phyloP scores from a whole-genome alignment of 2,113 vertebrate species.

The Vidua macroura region DNA sequence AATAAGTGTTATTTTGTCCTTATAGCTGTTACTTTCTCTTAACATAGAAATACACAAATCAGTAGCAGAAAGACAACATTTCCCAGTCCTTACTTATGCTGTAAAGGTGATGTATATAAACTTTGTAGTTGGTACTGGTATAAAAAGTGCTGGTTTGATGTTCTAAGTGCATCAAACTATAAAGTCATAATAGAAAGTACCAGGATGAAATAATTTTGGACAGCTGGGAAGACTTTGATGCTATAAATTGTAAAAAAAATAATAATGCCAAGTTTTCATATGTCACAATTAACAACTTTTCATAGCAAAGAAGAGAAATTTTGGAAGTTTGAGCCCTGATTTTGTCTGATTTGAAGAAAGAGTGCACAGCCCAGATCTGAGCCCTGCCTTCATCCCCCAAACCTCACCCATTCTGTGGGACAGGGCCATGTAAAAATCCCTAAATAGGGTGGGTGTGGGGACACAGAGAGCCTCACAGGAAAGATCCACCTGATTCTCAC shows the following conservation, averaged over 20 bases:
- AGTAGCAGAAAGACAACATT: neutral
- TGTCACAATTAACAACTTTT: neutral
- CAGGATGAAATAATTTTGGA: neutral
- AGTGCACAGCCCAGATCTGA: neutral
- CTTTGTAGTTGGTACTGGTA: neutral
- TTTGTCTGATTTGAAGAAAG: neutral
- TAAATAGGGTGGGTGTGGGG: neutral
- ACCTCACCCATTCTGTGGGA: neutral
- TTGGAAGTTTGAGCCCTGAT: neutral
- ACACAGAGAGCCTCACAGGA: neutral
- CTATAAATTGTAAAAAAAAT: neutral
- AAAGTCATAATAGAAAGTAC: neutral
- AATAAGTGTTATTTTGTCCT: neutral
- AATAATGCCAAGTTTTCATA: neutral
- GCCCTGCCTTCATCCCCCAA: neutral
- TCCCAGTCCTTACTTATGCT: neutral
- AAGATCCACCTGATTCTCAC: neutral
- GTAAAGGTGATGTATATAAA: neutral
- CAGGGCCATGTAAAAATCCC: fast-evolving
- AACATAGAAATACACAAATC: neutral
- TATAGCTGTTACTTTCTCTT: neutral
- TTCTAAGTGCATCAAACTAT: neutral
- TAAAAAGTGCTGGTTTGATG: neutral
- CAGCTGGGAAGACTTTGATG: neutral
- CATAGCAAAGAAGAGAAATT: neutral